Evolutionary conservation across 2,888 invertebrate genomes (phyloP).

Genomic region (Tetragonisca angustula): DNA sequence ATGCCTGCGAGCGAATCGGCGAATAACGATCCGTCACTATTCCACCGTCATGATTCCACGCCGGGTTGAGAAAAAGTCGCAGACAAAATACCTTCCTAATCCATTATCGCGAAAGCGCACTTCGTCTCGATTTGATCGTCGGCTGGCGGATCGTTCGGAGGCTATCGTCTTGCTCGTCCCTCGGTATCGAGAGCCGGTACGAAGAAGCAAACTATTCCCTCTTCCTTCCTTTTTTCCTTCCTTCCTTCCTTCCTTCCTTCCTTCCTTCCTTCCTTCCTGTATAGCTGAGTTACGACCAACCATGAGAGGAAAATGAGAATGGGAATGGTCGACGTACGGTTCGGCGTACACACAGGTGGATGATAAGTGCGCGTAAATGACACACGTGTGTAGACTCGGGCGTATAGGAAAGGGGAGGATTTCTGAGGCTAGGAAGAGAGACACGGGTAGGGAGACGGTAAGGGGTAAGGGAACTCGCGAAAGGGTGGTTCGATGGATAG

Average conservation of each 20-base stretch:
- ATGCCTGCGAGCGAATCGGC: not conserved
- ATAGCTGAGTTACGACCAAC: conserved; percentile 53
- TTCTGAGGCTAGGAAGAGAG: conserved; percentile 17
- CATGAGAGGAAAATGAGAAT: conserved; percentile 65
- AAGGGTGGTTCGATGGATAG: conserved; percentile 27
- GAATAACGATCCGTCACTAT: not conserved
- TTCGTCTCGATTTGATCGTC: not conserved
- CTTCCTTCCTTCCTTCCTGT: conserved; percentile 18
- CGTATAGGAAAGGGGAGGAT: conserved; percentile 34
- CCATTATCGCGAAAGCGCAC: conserved; percentile 24
- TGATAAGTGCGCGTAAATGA: conserved; percentile 65
- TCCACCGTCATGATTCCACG: conserved; percentile 5
- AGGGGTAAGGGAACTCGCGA: conserved; percentile 17
- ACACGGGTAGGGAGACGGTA: conserved; percentile 29
- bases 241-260: not conserved
- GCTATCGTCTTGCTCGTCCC: conserved; percentile 17
- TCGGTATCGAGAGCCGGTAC: conserved; percentile 44
- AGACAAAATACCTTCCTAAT: conserved; percentile 51
- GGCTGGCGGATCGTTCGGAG: conserved; percentile 11
- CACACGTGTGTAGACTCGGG: conserved; percentile 49
- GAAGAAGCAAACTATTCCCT: conserved; percentile 22
- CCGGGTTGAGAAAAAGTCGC: conserved; percentile 7
- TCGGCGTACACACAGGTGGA: conserved; percentile 59
- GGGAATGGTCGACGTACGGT: conserved; percentile 64
- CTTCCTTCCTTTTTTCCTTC: no score